Evolutionary conservation across 2,888 invertebrate genomes (phyloP).

Genomic region (Cyclophora punctaria): DNA sequence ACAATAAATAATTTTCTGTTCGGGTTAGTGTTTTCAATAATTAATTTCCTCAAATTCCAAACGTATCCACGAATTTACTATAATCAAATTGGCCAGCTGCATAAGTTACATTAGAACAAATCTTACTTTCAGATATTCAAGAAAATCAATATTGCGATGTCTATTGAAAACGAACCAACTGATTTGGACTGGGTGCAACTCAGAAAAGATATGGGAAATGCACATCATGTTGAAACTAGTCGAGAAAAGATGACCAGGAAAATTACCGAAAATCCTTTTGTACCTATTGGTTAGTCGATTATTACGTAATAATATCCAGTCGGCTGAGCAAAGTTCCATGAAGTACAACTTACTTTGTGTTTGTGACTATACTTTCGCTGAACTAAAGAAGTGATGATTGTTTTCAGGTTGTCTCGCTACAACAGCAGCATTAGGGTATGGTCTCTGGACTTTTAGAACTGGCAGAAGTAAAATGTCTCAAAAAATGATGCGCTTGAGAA

Average conservation of each 20-base stretch:
- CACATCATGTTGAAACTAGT: slow-evolving; percentile 67
- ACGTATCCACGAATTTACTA: no score
- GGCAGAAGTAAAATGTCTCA: slow-evolving; percentile 84
- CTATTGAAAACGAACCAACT: slow-evolving; percentile 45
- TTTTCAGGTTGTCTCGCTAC: slow-evolving; percentile 82
- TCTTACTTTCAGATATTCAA: no score
- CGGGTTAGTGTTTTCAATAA: no score
- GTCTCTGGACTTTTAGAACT: slow-evolving; percentile 81
- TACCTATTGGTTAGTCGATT: slow-evolving; percentile 82
- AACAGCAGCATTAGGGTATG: slow-evolving; percentile 80
- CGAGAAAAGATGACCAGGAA: slow-evolving; percentile 80
- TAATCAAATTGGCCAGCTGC: no score
- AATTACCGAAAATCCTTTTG: slow-evolving; percentile 85
- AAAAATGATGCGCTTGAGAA: slow-evolving; percentile 89
- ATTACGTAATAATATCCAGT: no score
- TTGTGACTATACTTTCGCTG: no score
- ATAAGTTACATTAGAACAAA: no score
- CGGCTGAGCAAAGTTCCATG: no score
- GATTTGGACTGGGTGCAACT: slow-evolving; percentile 84
- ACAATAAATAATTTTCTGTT: no score
- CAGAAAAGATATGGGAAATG: slow-evolving; percentile 73
- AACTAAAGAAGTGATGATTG: no score
- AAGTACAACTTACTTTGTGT: no score
- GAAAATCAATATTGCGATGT: slow-evolving; percentile 16
- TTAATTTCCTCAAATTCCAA: no score